Percentiles rank a stretch among this genome's conserved stretches.
Conservation (phyloP, 2,797 vertebrate species). For the Neosilurus hyrtlii region DNA sequence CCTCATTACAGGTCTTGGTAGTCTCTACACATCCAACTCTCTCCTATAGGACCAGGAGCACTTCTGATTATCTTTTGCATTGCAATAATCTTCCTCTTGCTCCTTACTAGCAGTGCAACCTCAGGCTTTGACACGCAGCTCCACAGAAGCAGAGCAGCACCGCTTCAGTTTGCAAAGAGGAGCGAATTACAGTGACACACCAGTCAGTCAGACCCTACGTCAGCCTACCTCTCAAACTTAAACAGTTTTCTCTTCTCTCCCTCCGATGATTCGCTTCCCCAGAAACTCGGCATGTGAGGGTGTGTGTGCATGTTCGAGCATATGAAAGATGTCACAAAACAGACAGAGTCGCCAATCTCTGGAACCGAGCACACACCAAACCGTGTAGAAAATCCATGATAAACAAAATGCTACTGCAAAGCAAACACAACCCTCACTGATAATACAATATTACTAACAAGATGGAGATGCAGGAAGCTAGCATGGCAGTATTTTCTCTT, state of each 20-base stretch:
- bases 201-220: slow-evolving; percentile 27
- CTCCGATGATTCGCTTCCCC: slow-evolving; percentile 34
- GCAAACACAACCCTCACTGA: slow-evolving; percentile 63
- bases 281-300: slow-evolving; percentile 28
- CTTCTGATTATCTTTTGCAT: slow-evolving; percentile 76
- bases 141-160: slow-evolving; percentile 54
- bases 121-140: slow-evolving; percentile 42
- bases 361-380: slow-evolving; percentile 19
- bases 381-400: slow-evolving; percentile 11
- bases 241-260: slow-evolving; percentile 31
- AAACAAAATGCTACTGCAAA: slow-evolving; percentile 47
- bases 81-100: slow-evolving; percentile 58
- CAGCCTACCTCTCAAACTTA: slow-evolving; percentile 34
- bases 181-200: slow-evolving; percentile 60
- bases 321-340: slow-evolving; percentile 31
- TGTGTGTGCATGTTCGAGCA: slow-evolving; percentile 5
- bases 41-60: slow-evolving; percentile 49
- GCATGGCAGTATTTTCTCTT: slow-evolving; percentile 44
- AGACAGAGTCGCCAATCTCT: slow-evolving; percentile 32
- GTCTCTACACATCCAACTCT: slow-evolving; percentile 44
- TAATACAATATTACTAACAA: slow-evolving; percentile 52
- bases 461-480: slow-evolving; percentile 38
- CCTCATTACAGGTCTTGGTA: slow-evolving; percentile 41
- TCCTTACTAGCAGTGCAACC: slow-evolving; percentile 59
- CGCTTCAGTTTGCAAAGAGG: slow-evolving; percentile 66